Base-by-base conservation (phyloP, 2,888 invertebrate species). In the Monopis laevigella region DNA sequence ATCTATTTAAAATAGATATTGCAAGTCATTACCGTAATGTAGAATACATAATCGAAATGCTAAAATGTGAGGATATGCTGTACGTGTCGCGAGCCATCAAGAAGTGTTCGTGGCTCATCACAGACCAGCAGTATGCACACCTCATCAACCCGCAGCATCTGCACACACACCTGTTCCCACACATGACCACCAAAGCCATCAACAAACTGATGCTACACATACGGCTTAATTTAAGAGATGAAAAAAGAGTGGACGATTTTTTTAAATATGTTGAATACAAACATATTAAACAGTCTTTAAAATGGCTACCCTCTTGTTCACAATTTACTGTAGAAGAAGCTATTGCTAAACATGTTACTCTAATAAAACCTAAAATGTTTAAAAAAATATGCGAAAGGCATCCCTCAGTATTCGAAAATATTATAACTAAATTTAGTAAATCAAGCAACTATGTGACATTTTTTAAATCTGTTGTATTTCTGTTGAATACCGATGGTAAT, bases 221-320 rank as follows among this genome's bases (percentile, higher is more conserved):
- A 29, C 56, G 70, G 52, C 54, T 70, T 2, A 50, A 62, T 39
- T 49, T 74, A 8, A 64, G 57, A 48, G 64, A 69, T 13, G 59
- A 62, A 51, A 44, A 43, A 27, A 57, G 74, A n/a, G 62, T 59
- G 12, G 66, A 73, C 51, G 47, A 43, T 1, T 77, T 75, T 46
- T 74, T 60, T 46, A 51, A 58, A 11, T 61, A 60, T 35, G 51
- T 59, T 8, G 57, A 58, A 47, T 48, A 56, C 47, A 17, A 12
- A 42, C 4, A 48, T 2, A 41, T 54, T 3, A 8, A 14, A 16
- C 45, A 40, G 1, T 58, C 67, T 12, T 39, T 57, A 1, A 72
- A 66, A 52, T 75, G 74, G 74, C 48, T 74, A 14, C 59, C 61
- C 19, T 44, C 62, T 45, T 75, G 74, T 45, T 71, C 74, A 17